Conservation (phyloP, 2,113 vertebrate genomes). For the Eleginops maclovinus region DNA sequence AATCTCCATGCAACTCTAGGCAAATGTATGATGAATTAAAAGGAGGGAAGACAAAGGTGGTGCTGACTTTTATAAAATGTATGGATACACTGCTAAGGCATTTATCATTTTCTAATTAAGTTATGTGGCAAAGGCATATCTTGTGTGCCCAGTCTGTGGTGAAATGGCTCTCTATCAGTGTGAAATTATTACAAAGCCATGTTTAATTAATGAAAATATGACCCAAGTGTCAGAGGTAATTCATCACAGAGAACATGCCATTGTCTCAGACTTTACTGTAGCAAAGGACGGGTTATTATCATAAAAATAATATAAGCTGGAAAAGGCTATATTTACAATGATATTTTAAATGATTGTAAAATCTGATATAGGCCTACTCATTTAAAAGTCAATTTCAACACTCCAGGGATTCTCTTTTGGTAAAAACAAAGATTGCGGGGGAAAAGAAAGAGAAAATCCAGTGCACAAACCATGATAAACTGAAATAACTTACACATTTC, state of each 20-base stretch:
- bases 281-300: conserved; percentile 12
- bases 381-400: neutral
- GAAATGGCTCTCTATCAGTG: conserved; percentile 65
- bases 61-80: conserved; percentile 70
- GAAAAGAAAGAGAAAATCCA: neutral
- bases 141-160: conserved; percentile 59
- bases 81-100: conserved; percentile 50
- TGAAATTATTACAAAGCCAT: conserved; percentile 73
- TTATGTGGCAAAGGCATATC: conserved; percentile 73
- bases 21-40: conserved; percentile 56
- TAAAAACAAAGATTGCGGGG: neutral
- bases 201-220: conserved; percentile 81
- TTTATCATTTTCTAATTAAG: conserved; percentile 83
- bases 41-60: conserved; percentile 51
- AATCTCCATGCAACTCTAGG: conserved; percentile 12
- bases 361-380: neutral
- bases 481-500: neutral
- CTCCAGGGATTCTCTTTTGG: too few species aligned
- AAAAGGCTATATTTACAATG: neutral
- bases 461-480: neutral
- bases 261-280: conserved; percentile 27
- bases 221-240: conserved; percentile 76
- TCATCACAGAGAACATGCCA: conserved; percentile 59
- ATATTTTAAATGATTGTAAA: conserved; percentile 1
- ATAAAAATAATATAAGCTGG: neutral